These are phyloP conservation scores for Drosophila ustulata DNA, from an alignment of 2,888 invertebrate genomes.

Conservation along the genomic window DNA sequence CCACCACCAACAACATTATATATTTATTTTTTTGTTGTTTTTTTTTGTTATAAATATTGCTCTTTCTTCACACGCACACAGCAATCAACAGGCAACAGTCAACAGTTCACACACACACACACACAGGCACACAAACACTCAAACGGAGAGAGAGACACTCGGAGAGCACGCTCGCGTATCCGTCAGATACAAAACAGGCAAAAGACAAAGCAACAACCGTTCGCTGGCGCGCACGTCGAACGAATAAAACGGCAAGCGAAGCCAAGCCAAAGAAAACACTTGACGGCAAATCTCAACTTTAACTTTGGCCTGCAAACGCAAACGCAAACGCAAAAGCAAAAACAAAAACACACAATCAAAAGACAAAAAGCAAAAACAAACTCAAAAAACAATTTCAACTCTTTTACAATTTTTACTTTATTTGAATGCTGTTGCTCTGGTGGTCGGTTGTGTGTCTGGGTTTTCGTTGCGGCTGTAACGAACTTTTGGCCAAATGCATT, in stretches of 20 bases:
- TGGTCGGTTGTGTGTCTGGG: slow-evolving; percentile 1
- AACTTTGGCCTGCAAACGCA: slow-evolving; percentile 37
- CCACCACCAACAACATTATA: slow-evolving; percentile 43
- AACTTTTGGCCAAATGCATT: slow-evolving; percentile 72
- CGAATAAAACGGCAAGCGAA: slow-evolving; percentile 68
- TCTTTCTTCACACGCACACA: slow-evolving; percentile 75
- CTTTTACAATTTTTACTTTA: slow-evolving; percentile 12
- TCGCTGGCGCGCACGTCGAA: slow-evolving; percentile 76
- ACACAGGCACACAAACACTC: slow-evolving; percentile 6
- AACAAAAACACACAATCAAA: slow-evolving; percentile 14
- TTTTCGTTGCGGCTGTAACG: slow-evolving; percentile 25
- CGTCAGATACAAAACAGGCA: slow-evolving; percentile 61
- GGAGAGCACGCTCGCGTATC: slow-evolving; percentile 59
- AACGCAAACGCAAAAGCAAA: slow-evolving; percentile 7
- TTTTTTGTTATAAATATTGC: slow-evolving; percentile 64
- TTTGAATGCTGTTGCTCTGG: slow-evolving; percentile 13
- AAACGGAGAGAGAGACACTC: slow-evolving; percentile 6
- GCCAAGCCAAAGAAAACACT: slow-evolving; percentile 64
- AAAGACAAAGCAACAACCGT: slow-evolving; percentile 76
- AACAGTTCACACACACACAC: slow-evolving; percentile 29
- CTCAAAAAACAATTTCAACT: slow-evolving; percentile 16
- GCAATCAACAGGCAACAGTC: slow-evolving; percentile 1
- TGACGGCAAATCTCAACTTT: slow-evolving; percentile 53
- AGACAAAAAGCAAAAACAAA: slow-evolving; percentile 20
- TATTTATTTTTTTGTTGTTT: slow-evolving; percentile 22